phyloP scores from a whole-genome alignment of 2,113 vertebrate genomes.

The Meriones unguiculatus region DNA sequence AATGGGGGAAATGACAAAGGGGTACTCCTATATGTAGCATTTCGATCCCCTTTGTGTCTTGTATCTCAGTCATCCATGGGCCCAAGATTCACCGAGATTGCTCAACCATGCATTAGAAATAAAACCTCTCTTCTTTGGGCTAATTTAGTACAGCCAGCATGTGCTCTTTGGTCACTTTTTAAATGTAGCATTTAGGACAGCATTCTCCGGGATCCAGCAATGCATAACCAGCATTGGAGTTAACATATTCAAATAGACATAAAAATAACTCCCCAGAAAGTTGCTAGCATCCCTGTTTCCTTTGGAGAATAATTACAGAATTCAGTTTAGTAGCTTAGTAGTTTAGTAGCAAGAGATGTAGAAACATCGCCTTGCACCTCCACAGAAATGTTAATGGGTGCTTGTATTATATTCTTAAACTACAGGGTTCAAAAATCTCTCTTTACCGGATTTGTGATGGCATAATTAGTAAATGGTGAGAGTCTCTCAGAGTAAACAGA shows the following conservation, averaged over 20 bases:
- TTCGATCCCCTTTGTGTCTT: background rate
- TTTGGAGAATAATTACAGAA: conserved; percentile 70
- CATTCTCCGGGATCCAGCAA: conserved; percentile 53
- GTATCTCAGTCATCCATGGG: conserved; percentile 40
- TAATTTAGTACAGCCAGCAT: conserved; percentile 64
- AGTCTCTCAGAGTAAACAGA: conserved; percentile 53
- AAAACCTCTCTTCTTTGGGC: conserved; percentile 53
- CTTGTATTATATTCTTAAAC: conserved; percentile 40
- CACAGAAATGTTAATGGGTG: conserved; percentile 63
- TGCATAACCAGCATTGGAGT: conserved; percentile 52
- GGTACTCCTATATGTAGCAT: background rate
- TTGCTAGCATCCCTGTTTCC: conserved; percentile 43
- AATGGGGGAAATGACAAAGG: conserved; percentile 10
- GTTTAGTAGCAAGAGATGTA: background rate
- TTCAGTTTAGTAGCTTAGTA: conserved; percentile 46
- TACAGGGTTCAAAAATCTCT: conserved; percentile 54
- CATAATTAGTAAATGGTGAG: background rate
- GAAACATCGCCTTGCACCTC: conserved; percentile 50
- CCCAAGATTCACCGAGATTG: conserved; percentile 29
- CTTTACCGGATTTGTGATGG: background rate
- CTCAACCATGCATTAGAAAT: conserved; percentile 62
- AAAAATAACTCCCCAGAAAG: conserved; percentile 70
- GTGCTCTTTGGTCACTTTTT: conserved; percentile 72
- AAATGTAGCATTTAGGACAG: conserved; percentile 68
- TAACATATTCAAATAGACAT: conserved; percentile 76